Percentiles rank a stretch among this genome's conserved stretches.
Conservation (phyloP, 2,888 invertebrate genomes). For the Drosophila emarginata region DNA sequence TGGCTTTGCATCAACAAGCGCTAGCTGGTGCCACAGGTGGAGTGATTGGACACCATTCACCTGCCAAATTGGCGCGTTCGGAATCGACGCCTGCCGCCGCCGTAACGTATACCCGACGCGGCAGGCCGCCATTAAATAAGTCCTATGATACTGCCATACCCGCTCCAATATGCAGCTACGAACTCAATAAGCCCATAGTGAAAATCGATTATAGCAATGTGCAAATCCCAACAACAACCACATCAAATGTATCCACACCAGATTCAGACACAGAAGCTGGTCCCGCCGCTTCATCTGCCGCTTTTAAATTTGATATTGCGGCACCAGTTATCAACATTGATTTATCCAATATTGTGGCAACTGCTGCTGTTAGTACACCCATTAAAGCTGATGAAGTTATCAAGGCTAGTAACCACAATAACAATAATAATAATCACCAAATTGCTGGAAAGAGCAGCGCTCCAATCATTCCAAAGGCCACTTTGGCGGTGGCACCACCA, state of each 20-base stretch:
- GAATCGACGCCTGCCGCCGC: conserved; percentile 68
- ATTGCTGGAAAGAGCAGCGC: conserved; percentile 57
- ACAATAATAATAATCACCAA: conserved; percentile 51
- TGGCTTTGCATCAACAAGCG: conserved; percentile 31
- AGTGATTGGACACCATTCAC: conserved; percentile 37
- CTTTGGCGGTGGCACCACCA: conserved; percentile 1
- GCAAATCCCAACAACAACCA: conserved; percentile 43
- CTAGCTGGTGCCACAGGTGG: conserved; percentile 8
- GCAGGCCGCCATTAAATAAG: conserved; percentile 53
- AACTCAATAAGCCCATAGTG: conserved; percentile 81
- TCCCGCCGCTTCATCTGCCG: conserved; percentile 14
- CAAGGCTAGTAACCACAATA: neutral
- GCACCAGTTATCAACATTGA: conserved; percentile 82
- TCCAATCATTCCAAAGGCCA: conserved; percentile 64
- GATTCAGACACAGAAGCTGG: conserved; percentile 21
- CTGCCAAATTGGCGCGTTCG: conserved; percentile 68
- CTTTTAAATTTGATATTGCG: conserved; percentile 64
- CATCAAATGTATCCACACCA: conserved; percentile 49
- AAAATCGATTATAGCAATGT: conserved; percentile 83
- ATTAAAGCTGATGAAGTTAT: neutral
- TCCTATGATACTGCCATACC: conserved; percentile 76
- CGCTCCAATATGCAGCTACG: conserved; percentile 80
- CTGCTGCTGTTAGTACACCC: conserved; percentile 26
- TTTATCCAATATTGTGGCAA: conserved; percentile 79
- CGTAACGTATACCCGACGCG: conserved; percentile 45